A percentile compares a stretch with the other conserved stretches of the same genome.
phyloP scores from a whole-genome alignment of 2,797 vertebrate genomes.

The Potorous gilbertii region DNA sequence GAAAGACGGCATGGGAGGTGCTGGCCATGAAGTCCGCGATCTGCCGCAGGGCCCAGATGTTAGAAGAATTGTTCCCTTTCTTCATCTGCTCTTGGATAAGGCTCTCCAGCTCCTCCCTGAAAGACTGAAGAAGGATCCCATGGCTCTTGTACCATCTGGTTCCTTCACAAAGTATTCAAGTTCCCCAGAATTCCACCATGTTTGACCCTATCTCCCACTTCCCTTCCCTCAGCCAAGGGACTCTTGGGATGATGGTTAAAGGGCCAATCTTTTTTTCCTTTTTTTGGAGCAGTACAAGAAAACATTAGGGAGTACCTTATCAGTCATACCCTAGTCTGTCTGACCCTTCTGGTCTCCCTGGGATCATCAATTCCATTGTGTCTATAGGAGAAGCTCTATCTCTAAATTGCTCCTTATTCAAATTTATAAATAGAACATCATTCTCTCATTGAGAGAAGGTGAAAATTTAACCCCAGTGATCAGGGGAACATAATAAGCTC shows the following conservation, averaged over 20 bases:
- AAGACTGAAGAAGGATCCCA: slow-evolving; percentile 86
- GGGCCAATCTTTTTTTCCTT: neutral
- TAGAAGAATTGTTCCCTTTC: slow-evolving; percentile 96
- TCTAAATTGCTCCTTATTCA: neutral
- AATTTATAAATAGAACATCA: neutral
- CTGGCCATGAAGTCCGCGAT: slow-evolving; percentile 97
- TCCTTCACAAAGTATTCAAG: neutral
- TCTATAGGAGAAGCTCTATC: neutral
- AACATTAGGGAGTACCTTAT: neutral
- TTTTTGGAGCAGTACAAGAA: neutral
- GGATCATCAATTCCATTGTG: neutral
- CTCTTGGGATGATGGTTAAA: neutral
- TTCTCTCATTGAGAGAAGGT: neutral
- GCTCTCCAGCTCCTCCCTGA: slow-evolving; percentile 96
- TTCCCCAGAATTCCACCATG: neutral
- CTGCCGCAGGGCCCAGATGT: slow-evolving; percentile 96
- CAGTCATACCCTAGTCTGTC: neutral
- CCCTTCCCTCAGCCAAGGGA: neutral
- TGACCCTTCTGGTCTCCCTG: neutral
- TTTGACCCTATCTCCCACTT: neutral
- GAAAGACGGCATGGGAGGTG: slow-evolving; percentile 91
- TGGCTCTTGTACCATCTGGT: neutral
- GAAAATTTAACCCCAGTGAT: neutral
- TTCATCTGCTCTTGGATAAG: slow-evolving; percentile 99
- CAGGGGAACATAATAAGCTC: neutral